Base-by-base conservation (phyloP, 2,888 invertebrate species). In the Cephus rjabovi region DNA sequence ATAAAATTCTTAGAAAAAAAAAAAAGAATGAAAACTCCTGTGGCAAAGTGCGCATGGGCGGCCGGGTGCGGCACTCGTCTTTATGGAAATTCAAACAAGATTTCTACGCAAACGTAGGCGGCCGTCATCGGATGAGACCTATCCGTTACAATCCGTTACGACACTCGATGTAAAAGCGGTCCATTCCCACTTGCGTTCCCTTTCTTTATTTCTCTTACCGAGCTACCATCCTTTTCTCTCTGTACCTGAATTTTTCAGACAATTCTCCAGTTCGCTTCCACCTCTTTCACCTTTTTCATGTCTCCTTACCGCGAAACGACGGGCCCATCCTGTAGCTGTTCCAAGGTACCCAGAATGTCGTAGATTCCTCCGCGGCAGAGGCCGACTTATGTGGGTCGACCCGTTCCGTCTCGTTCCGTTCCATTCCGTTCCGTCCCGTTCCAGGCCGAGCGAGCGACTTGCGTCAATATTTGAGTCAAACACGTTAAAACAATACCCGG, bases 401-500 rank as follows among this genome's bases (percentile, higher is more conserved):
- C 83, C 86, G 83, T 86, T 86, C 83, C 87, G 85, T 87, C 84
- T 83, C 81, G 79, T 79, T 74, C 74, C 75, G 69, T 73, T 69
- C 78, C 80, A 80, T 81, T 80, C 81, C 81, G 80, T 83, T 85
- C 84, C 88, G 83, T 85, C 83, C 83, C 85, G 86, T 84, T 85
- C 82, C 85, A 79, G 84, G 85, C 85, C 83, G 84, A 83, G 86
- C 87, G 87, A 88, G 88, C 86, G 87, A 86, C 89, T 89, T 89
- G 87, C 90, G 90, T 91, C 91, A 91, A 91, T 91, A 91, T 91
- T 91, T 90, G 89, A 90, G 88, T 91, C 90, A 91, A 91, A 91
- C 91, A 91, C 90, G 90, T 90, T 91, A 89, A 91, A 91, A 91
- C 91, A 91, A 91, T 91, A 91, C 89, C 90, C 88, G 85, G 86